phyloP scores from a whole-genome alignment of 2,888 invertebrate genomes.

The Cataglyphis cursor region DNA sequence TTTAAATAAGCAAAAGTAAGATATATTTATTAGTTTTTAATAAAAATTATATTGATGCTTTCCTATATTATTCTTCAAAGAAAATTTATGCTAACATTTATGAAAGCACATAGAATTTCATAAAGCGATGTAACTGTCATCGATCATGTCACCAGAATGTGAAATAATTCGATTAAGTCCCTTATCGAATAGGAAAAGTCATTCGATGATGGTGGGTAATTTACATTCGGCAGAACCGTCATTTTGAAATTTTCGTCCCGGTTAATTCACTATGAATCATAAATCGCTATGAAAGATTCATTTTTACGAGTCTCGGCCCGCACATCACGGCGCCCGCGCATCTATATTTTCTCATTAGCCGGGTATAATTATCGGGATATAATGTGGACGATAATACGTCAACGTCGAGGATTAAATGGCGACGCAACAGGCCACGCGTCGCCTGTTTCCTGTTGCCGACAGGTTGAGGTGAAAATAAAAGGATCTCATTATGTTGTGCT shows the following conservation, averaged over 20 bases:
- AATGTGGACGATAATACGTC: conserved; percentile 57
- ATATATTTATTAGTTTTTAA: background rate
- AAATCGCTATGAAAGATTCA: conserved; percentile 54
- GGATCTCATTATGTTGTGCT: background rate
- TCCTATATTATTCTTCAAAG: background rate
- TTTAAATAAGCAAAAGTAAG: background rate
- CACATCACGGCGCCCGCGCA: background rate
- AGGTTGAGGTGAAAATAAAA: conserved; percentile 24
- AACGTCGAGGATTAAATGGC: conserved; percentile 65
- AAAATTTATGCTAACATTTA: conserved; percentile 11
- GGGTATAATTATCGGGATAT: conserved; percentile 49
- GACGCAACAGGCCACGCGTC: conserved; percentile 66
- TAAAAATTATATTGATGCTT: background rate
- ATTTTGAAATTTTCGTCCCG: conserved; percentile 16
- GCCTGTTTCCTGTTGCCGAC: background rate
- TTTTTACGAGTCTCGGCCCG: conserved; percentile 22
- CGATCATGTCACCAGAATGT: conserved; percentile 22
- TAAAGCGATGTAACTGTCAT: conserved; percentile 36
- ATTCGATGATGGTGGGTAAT: conserved; percentile 39
- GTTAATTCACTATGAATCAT: conserved; percentile 42
- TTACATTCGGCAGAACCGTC: background rate
- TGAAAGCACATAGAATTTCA: conserved; percentile 9
- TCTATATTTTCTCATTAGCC: conserved; percentile 52
- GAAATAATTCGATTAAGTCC: conserved; percentile 43
- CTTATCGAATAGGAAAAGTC: conserved; percentile 6